These are phyloP conservation scores for Empidonax traillii DNA, from an alignment of 2,113 vertebrate genomes.

Conservation along the genomic window DNA sequence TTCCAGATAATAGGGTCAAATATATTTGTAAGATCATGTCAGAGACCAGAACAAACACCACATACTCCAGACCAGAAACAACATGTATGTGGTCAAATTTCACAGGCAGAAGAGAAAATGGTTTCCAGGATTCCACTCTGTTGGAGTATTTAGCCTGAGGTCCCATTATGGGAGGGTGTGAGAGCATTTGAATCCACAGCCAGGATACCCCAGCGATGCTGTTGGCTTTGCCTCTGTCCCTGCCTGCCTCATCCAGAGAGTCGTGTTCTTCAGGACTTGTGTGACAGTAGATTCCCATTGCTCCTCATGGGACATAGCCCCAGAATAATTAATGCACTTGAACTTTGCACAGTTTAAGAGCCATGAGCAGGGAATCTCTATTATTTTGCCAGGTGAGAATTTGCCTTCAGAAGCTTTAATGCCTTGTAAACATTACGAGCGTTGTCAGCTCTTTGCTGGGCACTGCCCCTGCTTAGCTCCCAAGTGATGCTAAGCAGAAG, in stretches of 20 bases:
- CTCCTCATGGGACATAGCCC: not conserved
- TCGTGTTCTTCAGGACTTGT: not conserved
- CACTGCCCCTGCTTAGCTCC: not conserved
- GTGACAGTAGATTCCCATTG: not conserved
- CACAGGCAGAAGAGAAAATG: not conserved
- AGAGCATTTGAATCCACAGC: not conserved
- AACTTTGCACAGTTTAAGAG: not conserved
- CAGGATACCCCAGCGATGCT: not conserved
- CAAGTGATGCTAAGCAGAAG: not conserved
- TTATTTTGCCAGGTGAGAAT: not conserved
- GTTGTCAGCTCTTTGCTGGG: not conserved
- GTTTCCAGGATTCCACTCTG: not conserved
- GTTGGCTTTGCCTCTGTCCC: not conserved
- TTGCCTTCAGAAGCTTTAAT: not conserved
- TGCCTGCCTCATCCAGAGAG: not conserved
- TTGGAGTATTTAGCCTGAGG: not conserved
- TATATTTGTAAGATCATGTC: not conserved
- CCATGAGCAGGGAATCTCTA: not conserved
- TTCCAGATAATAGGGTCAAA: not conserved
- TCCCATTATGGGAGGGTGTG: not conserved
- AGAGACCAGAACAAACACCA: not conserved
- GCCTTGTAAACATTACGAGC: not conserved
- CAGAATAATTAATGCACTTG: not conserved
- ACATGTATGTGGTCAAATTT: not conserved
- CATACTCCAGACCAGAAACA: not conserved